Percentiles rank a stretch among this genome's conserved stretches.
Conservation (phyloP, 2,888 invertebrate genomes). For the Tenthredo scrophulariae region DNA sequence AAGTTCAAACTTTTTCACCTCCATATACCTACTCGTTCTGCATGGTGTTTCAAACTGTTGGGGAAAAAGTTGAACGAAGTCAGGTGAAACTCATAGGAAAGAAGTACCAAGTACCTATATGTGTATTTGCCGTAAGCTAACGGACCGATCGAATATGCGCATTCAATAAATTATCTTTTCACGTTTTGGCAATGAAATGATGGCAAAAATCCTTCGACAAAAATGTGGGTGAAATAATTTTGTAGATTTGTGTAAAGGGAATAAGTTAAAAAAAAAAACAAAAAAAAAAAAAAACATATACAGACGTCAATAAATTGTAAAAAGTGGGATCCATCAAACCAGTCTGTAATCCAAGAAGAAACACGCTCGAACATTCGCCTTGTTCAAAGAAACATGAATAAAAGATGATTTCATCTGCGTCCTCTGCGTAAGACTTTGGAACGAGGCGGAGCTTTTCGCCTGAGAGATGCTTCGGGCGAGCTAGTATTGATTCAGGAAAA, state of each 20-base stretch:
- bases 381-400: constrained; percentile 65
- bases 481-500: constrained; percentile 47
- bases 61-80: not conserved
- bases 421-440: constrained; percentile 58
- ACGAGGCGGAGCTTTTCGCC: constrained; percentile 10
- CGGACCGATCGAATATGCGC: not conserved
- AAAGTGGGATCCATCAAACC: not conserved
- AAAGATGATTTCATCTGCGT: constrained; percentile 71
- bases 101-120: constrained; percentile 12
- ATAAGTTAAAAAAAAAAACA: not conserved
- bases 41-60: not conserved
- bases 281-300: not conserved
- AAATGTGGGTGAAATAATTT: not conserved
- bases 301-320: not conserved
- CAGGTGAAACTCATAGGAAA: not conserved
- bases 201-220: not conserved
- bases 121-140: not conserved
- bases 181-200: not conserved
- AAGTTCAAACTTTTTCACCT: not conserved
- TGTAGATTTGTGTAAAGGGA: not conserved
- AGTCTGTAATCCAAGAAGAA: constrained; percentile 13
- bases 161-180: not conserved
- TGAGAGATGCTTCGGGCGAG: constrained; percentile 40
- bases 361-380: constrained; percentile 37
- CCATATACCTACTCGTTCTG: not conserved